Evolutionary conservation across 1,140 invertebrate species (phyloP), one percentile per base, ranked within the genome.

Genomic region (Amphibalanus amphitrite): DNA sequence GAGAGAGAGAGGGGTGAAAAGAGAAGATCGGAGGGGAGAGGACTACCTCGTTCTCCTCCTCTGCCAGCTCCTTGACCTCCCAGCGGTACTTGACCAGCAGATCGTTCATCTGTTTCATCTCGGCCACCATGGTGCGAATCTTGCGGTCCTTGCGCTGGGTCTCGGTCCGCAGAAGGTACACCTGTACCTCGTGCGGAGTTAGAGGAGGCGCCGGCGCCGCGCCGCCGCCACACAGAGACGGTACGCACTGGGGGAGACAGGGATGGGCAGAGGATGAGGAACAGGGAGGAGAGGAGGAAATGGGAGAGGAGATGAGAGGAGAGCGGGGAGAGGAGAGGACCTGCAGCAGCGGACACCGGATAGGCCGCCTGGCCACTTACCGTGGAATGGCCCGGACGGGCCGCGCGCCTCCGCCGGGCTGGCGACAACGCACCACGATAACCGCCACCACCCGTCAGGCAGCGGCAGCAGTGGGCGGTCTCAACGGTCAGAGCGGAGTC

Each of bases 91-190:
- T 77, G 71, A 77, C 77, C 17, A 77, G 71, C 74, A 77, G 74
- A 71, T 80, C 79, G 40, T 80, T 74, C 1, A 79, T 72, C 69
- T 78, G 80, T 20, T 76, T 78, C 40, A 81, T 70, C 72, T 83
- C 78, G 0, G 74, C 72, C n/a, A 74, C 74, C 38, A 77, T 69
- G 72, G 76, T 76, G 29, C 74, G 71, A 17, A 78, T 74, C 71
- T 75, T 74, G 59, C 73, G 73, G 70, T 83, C 80, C 68, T 81
- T 82, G 38, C 78, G 79, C 3, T 77, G 72, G 71, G 80, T 70
- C 67, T 76, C 79, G 67, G 76, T 74, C 67, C 72, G 74, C 69
- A 77, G 59, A 20, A 74, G 73, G 23, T 76, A 73, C 20, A 79
- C 69, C 64, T 74, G 76, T 70, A 72, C 40, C 59, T 77, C 75